These are phyloP conservation scores for Helarctos malayanus DNA, from an alignment of 2,797 vertebrate species.

Conservation along the genomic window DNA sequence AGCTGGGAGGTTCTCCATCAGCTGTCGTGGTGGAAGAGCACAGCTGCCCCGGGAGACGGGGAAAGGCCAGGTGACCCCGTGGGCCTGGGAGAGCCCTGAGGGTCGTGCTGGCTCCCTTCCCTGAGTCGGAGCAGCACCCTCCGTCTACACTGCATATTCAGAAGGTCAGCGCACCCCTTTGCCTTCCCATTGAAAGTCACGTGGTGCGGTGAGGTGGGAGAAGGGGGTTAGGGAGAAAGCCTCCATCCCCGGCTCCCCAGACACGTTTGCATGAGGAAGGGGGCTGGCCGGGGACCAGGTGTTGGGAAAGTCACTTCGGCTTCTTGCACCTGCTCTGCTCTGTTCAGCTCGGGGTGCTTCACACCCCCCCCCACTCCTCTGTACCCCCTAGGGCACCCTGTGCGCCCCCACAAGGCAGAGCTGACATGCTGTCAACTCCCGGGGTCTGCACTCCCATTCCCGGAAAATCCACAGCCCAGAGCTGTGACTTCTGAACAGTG, in stretches of 20 bases:
- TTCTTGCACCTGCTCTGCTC: background rate
- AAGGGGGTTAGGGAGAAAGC: background rate
- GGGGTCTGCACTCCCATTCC: background rate
- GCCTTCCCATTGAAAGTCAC: accelerated
- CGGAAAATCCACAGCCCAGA: background rate
- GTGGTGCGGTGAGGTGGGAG: accelerated
- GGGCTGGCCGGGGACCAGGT: background rate
- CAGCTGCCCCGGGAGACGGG: background rate
- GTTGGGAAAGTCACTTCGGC: background rate
- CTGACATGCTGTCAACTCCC: background rate
- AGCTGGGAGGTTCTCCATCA: background rate
- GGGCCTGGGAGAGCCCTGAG: background rate
- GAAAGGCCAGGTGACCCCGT: background rate
- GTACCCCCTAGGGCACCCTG: background rate
- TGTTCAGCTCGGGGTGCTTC: background rate
- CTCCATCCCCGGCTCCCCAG: background rate
- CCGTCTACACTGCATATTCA: accelerated
- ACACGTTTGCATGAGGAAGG: background rate
- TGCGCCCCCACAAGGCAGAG: background rate
- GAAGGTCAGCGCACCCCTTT: background rate
- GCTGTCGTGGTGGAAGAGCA: accelerated
- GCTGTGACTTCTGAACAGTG: background rate
- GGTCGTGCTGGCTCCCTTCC: background rate
- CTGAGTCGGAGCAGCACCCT: accelerated
- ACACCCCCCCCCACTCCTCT: background rate